A percentile compares a stretch with the other conserved stretches of the same genome.
These are phyloP conservation scores for Orthosia incerta DNA, from an alignment of 2,888 invertebrate species.

Conservation along the genomic window DNA sequence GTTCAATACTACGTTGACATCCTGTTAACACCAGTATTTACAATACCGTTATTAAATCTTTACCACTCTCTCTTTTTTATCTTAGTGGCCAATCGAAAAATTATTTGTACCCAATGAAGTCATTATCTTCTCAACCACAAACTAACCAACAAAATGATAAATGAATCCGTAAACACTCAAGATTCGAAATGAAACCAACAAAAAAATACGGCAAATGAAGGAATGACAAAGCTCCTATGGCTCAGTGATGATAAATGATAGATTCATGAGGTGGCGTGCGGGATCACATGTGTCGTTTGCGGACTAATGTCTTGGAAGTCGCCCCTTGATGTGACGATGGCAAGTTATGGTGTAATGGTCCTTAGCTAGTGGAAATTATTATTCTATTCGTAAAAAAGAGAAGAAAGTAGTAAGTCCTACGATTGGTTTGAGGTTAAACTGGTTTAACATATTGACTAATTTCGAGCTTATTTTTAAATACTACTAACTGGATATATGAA, in stretches of 20 bases:
- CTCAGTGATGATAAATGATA: conserved; percentile 86
- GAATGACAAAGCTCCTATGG: conserved; percentile 67
- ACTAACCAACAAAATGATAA: conserved; percentile 37
- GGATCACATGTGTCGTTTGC: conserved; percentile 87
- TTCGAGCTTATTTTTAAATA: not conserved
- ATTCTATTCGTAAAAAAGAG: not conserved
- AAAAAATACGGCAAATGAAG: conserved; percentile 62
- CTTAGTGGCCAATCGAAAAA: not conserved
- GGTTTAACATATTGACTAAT: too few relatives aligned
- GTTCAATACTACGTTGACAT: too few relatives aligned
- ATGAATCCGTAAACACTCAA: conserved; percentile 35
- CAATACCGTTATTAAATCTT: too few relatives aligned
- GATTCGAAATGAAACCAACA: conserved; percentile 57
- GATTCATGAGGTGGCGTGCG: conserved; percentile 84
- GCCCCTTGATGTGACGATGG: conserved; percentile 51
- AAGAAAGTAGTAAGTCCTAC: not conserved
- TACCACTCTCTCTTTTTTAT: too few relatives aligned
- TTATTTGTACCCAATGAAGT: not conserved
- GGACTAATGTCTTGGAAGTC: conserved; percentile 83
- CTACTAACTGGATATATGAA: too few relatives aligned
- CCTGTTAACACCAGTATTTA: too few relatives aligned
- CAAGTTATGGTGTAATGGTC: conserved; percentile 4
- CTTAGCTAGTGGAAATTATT: conserved; percentile 2
- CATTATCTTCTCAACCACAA: not conserved
- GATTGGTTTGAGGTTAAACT: too few relatives aligned